Evolutionary conservation across 2,797 vertebrate species (phyloP).

Genomic region (Heliangelus exortis): DNA sequence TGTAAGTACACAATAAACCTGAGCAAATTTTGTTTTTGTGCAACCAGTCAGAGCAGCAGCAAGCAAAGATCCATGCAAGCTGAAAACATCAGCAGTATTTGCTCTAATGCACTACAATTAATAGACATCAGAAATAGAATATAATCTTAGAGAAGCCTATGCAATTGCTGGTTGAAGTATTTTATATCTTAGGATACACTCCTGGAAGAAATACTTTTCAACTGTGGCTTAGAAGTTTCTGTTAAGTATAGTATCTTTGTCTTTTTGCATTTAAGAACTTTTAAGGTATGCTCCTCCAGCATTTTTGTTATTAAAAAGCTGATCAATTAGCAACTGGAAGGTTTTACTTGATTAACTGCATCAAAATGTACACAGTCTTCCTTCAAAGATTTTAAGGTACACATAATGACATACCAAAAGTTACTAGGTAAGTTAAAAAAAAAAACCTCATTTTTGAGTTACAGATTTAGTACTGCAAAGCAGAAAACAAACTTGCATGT

Average conservation of each 20-base stretch:
- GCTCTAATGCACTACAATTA: background rate
- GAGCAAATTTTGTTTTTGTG: background rate
- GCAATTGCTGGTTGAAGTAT: background rate
- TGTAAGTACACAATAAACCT: background rate
- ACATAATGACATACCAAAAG: background rate
- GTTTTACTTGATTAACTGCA: background rate
- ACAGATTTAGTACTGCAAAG: background rate
- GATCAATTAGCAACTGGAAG: background rate
- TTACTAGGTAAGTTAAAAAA: background rate
- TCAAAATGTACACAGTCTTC: background rate
- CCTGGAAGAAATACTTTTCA: background rate
- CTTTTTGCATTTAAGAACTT: background rate
- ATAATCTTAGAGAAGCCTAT: background rate
- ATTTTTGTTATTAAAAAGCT: background rate
- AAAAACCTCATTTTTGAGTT: background rate
- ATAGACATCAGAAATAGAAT: background rate
- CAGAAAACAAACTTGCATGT: background rate
- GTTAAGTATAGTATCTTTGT: background rate
- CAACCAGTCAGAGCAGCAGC: background rate
- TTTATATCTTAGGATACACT: background rate
- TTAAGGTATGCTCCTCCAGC: background rate
- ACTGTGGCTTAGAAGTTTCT: background rate
- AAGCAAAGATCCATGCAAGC: background rate
- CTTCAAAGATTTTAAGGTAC: background rate
- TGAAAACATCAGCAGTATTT: background rate